These are phyloP conservation scores for Cariama cristata DNA, from an alignment of 2,113 vertebrate genomes.

Conservation along the genomic window DNA sequence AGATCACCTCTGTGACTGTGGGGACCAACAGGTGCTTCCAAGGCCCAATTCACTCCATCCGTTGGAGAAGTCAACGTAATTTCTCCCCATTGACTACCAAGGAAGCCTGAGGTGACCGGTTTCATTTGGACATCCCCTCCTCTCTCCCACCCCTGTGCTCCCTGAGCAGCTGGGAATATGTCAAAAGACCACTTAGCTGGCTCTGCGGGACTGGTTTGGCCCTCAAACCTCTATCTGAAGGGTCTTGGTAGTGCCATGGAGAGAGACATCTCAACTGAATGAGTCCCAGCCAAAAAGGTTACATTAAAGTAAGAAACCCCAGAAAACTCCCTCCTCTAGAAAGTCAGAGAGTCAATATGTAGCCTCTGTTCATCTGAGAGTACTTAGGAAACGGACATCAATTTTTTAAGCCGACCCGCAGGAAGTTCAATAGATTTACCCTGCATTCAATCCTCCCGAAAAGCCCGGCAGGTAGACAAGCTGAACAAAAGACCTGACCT, in stretches of 20 bases:
- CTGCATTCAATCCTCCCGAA: not conserved
- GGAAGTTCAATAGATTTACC: constrained; percentile 39
- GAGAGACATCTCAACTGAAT: not conserved
- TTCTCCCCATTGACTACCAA: not conserved
- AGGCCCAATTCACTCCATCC: not conserved
- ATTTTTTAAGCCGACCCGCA: constrained; percentile 51
- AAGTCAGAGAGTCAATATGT: not conserved
- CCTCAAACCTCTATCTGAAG: not conserved
- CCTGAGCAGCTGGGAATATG: not conserved
- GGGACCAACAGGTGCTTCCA: not conserved
- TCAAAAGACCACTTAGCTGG: not conserved
- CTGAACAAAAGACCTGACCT: constrained; percentile 46
- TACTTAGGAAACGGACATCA: constrained; percentile 16
- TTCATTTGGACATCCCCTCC: not conserved
- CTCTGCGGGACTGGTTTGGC: not conserved
- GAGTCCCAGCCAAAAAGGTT: not conserved
- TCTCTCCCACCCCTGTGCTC: not conserved
- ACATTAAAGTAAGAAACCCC: not conserved
- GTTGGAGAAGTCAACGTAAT: not conserved
- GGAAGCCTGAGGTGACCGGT: not conserved
- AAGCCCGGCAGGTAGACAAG: not conserved
- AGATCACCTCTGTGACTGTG: not conserved
- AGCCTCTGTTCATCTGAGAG: not conserved
- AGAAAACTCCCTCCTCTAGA: not conserved
- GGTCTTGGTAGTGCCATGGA: not conserved